These are phyloP conservation scores for Pterostichus madidus DNA, from an alignment of 2,888 invertebrate genomes.

Conservation along the genomic window DNA sequence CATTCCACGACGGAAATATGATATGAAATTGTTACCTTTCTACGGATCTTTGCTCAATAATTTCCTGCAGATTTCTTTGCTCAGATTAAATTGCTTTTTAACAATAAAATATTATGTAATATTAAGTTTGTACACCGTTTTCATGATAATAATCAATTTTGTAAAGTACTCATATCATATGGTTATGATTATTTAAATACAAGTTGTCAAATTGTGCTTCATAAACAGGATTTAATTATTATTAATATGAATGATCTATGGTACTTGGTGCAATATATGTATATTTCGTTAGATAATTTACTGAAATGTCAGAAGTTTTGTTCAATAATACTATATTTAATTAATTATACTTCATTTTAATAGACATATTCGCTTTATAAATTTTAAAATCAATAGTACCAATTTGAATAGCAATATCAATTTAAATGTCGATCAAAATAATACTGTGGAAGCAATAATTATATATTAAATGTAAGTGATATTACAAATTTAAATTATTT, in stretches of 20 bases:
- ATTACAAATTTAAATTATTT: no score
- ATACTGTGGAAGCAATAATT: background rate
- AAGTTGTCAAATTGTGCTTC: background rate
- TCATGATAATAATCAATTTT: background rate
- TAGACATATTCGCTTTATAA: background rate
- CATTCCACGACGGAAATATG: slow-evolving; percentile 31
- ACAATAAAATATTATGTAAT: background rate
- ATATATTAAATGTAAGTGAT: no score
- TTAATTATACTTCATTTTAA: slow-evolving; percentile 40
- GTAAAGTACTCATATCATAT: background rate
- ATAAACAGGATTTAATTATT: slow-evolving; percentile 7
- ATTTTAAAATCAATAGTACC: background rate
- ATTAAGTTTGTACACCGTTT: background rate
- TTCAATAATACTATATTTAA: slow-evolving; percentile 13
- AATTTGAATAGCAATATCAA: background rate
- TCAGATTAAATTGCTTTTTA: slow-evolving; percentile 10
- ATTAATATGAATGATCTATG: background rate
- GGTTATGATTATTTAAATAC: background rate
- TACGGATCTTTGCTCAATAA: background rate
- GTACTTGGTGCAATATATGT: background rate
- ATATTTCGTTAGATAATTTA: slow-evolving; percentile 15
- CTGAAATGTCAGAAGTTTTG: slow-evolving; percentile 27
- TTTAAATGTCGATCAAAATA: background rate
- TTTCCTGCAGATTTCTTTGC: slow-evolving; percentile 6
- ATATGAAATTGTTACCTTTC: slow-evolving; percentile 7